phyloP scores from a whole-genome alignment of 2,888 invertebrate genomes.

The Amblyjoppa proteus region DNA sequence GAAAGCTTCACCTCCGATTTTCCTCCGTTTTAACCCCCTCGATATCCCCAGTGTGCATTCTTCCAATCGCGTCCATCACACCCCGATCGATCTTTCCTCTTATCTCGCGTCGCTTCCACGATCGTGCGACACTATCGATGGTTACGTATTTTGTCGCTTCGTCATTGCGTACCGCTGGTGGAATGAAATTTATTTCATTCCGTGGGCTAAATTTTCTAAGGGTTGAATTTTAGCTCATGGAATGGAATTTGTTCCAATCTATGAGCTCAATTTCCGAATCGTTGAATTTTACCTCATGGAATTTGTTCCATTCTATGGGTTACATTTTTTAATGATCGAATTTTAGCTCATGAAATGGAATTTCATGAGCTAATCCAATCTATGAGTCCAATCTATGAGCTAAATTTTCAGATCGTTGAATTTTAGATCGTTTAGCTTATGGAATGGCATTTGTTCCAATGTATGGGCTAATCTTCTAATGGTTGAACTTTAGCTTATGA shows the following conservation, averaged over 20 bases:
- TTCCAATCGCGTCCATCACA: slow-evolving; percentile 30
- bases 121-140: background rate
- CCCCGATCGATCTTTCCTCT: slow-evolving; percentile 14
- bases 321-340: no score
- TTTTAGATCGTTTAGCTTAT: no score
- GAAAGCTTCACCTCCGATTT: slow-evolving; percentile 55
- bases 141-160: slow-evolving; percentile 2
- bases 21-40: slow-evolving; percentile 18
- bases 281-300: background rate
- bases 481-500: no score
- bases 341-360: no score
- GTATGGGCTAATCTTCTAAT: no score
- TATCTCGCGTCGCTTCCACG: background rate
- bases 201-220: background rate
- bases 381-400: no score
- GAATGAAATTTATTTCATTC: background rate
- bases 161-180: background rate
- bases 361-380: no score
- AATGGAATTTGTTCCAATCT: background rate
- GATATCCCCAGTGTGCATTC: slow-evolving; percentile 7
- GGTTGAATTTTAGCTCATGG: background rate
- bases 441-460: no score
- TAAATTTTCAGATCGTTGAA: no score
- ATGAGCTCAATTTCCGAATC: background rate
- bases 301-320: no score